Evolutionary conservation across 2,888 invertebrate genomes (phyloP), one percentile per base, ranked within the genome.

Genomic region (Lamellibrachia satsuma): DNA sequence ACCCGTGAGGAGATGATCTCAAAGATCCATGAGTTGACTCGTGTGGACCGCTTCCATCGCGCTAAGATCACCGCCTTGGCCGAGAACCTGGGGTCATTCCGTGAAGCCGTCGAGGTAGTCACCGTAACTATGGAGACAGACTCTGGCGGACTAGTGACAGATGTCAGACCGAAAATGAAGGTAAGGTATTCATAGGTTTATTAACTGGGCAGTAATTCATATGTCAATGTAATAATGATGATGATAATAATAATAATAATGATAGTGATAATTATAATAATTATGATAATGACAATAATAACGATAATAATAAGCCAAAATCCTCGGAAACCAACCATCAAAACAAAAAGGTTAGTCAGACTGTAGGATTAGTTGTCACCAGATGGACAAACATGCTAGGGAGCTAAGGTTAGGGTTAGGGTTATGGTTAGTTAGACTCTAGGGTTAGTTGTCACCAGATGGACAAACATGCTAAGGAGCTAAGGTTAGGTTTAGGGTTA

Each of bases 81-180:
- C 15, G 92, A 92, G 22, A 94, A 93, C 90, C 92, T 94, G 52
- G 57, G 90, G 22, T 90, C 90, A 27, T 93, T 94, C 93, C 91
- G 94, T 8, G 91, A 93, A 55, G 94, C 94, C 15, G 94, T 94
- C 9, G 94, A 94, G 90, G 92, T 93, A 2, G 93, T 93, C 15
- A 93, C 94, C n/a, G 92, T 94, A 92, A 92, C 93, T 92, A 93
- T 94, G 93, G 94, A 94, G 92, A 92, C 93, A 8, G 94, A 93
- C 90, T 27, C 93, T 8, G 93, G 93, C 27, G 52, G 93, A 15
- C 93, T 93, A 15, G 39, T 92, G 22, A 15, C 92, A 22, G 92
- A 55, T 75, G 52, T 52, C 91, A 92, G 91, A 52, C 92, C 93
- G 15, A 91, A 93, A 75, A 75, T 92, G 11, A 93, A 93, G 93